Evolutionary conservation across 30 jellyfish, hydroid and myxozoan genomes (phyloP).

Genomic region (Aurelia sp.): DNA sequence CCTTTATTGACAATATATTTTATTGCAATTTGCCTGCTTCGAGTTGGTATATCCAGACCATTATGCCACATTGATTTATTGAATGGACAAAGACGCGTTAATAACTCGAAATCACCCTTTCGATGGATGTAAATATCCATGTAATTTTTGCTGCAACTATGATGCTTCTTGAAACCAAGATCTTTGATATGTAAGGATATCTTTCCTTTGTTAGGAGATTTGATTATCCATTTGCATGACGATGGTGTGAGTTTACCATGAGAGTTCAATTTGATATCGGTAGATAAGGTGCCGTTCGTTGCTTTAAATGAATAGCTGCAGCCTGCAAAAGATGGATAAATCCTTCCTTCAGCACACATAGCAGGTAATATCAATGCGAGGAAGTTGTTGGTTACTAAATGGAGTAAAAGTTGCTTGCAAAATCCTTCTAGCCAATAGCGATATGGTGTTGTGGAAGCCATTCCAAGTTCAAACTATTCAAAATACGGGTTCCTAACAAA

Average conservation of each 20-base stretch:
- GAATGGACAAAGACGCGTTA: slow-evolving; percentile 56
- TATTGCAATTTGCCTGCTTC: slow-evolving; percentile 34
- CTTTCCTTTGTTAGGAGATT: slow-evolving; percentile 6
- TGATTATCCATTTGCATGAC: slow-evolving; percentile 55
- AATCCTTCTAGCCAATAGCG: too few species aligned
- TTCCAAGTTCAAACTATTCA: too few species aligned
- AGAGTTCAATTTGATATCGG: neutral
- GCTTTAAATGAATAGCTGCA: slow-evolving; percentile 51
- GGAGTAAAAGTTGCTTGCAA: too few species aligned
- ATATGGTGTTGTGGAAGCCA: too few species aligned
- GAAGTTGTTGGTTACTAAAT: too few species aligned
- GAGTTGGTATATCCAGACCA: slow-evolving; percentile 39
- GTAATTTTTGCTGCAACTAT: slow-evolving; percentile 29
- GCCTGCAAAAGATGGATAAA: slow-evolving; percentile 8
- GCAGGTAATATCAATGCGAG: too few species aligned
- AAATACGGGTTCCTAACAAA: too few species aligned
- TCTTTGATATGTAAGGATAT: slow-evolving; percentile 34
- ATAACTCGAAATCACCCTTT: slow-evolving; percentile 3
- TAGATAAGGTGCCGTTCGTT: slow-evolving; percentile 18
- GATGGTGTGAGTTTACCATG: neutral
- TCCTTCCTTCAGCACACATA: too few species aligned
- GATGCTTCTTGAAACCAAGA: slow-evolving; percentile 28
- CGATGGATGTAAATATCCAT: slow-evolving; percentile 27
- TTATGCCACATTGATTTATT: neutral
- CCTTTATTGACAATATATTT: slow-evolving; percentile 15